These are phyloP conservation scores for Crypturellus tataupa DNA, from an alignment of 2,797 vertebrate species.

Conservation along the genomic window DNA sequence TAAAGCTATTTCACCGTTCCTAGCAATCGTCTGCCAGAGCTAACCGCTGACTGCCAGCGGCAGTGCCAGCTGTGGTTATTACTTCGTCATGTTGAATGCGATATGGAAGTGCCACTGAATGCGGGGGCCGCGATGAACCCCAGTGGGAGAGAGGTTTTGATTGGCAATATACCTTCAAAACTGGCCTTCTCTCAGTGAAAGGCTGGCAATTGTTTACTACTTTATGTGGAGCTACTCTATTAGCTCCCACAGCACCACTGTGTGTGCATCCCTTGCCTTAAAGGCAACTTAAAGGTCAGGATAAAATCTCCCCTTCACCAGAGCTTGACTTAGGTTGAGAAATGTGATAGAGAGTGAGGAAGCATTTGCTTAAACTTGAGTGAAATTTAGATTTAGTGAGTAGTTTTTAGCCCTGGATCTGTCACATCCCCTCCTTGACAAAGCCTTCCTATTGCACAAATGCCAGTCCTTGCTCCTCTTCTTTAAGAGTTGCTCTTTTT, in stretches of 20 bases:
- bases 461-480: neutral
- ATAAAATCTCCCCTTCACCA: neutral
- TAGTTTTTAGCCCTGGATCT: neutral
- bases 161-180: neutral
- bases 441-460: neutral
- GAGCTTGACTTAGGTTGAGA: neutral
- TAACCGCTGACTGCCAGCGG: constrained; percentile 16
- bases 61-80: constrained; percentile 67
- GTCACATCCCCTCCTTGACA: neutral
- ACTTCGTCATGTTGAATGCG: neutral
- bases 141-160: neutral
- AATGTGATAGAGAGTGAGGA: neutral
- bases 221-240: neutral
- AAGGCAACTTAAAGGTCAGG: constrained; percentile 1
- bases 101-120: neutral
- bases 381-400: neutral
- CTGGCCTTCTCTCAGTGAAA: neutral
- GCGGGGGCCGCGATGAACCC: neutral
- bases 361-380: neutral
- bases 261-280: neutral
- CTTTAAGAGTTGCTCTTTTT: neutral
- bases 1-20: neutral
- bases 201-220: neutral
- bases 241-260: neutral
- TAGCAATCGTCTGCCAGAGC: constrained; percentile 25